phyloP scores from a whole-genome alignment of 2,888 invertebrate genomes.

The Calameuta idolon region DNA sequence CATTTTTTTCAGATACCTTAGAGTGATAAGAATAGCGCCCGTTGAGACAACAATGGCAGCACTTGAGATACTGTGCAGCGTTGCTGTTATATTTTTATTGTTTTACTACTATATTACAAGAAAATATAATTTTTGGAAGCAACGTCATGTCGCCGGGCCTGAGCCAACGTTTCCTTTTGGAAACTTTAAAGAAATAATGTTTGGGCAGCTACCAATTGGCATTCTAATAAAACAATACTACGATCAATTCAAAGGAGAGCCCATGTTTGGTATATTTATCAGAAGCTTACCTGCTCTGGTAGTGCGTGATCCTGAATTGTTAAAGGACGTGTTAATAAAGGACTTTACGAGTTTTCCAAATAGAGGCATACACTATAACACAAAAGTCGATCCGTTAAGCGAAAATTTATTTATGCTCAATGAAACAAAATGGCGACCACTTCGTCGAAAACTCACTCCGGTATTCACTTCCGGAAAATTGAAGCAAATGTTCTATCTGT shows the following conservation, averaged over 20 bases:
- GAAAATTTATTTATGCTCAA: constrained; percentile 61
- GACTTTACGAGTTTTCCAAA: constrained; percentile 31
- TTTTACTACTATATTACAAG: constrained; percentile 21
- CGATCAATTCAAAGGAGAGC: constrained; percentile 4
- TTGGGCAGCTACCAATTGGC: neutral
- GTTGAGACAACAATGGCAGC: no score
- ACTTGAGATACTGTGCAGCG: neutral
- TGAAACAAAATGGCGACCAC: constrained; percentile 64
- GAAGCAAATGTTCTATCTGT: constrained; percentile 66
- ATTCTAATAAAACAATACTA: neutral
- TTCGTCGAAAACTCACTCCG: constrained; percentile 66
- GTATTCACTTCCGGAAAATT: constrained; percentile 69
- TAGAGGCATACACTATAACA: constrained; percentile 28
- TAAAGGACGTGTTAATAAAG: constrained; percentile 30
- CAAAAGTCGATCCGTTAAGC: constrained; percentile 55
- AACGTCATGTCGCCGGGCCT: constrained; percentile 21
- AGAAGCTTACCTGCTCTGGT: constrained; percentile 20
- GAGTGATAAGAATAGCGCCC: no score
- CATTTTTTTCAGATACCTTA: no score
- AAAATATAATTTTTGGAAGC: constrained; percentile 31
- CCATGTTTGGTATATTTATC: neutral
- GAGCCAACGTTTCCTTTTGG: neutral
- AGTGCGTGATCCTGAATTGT: constrained; percentile 28
- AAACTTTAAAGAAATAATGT: neutral
- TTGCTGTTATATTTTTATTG: constrained; percentile 10